Evolutionary conservation across 53 echinoderm and acorn worm genomes (phyloP), one percentile per base, ranked within the genome.

Genomic region (Holothuria scabra): DNA sequence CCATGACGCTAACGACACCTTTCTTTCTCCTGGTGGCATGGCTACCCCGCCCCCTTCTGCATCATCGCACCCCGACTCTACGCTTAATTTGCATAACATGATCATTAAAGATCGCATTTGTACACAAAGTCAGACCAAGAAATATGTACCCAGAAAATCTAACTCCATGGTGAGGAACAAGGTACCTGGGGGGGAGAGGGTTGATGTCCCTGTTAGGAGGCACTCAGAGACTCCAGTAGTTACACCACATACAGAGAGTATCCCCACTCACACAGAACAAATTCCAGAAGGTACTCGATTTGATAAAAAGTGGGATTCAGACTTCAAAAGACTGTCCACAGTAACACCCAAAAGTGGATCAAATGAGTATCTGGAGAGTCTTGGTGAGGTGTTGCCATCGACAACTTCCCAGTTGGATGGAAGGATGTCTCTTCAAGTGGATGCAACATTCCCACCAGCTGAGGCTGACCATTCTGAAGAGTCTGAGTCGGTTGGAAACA

Each of bases 31-130:
- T 57, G 56, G 57, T 57, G 78, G 78, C 58, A 57, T 56, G 32
- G 58, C 58, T 64, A 64, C 82, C 37, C 65, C 82, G 30, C 41
- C 35, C 23, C 35, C 82, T 2, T 30, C 82, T 24, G 60, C 80
- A 22, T 61, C 62, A 64, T 64, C 64, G 60, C 82, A 44, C 38
- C 65, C 82, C 46, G 82, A 81, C 64, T 61, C 62, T 38, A 81
- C 64, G 82, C 82, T 81, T 64, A 63, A 61, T 46, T 64, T 81
- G 62, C 82, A 81, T 61, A 95, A 92, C 81, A 92, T 92, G 85
- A 95, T 95, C 70, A 95, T 92, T 59, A 95, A 95, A 76, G 95
- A 95, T 69, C 88, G 81, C 30, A 91, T 91, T 62, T 87, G 90
- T 14, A 95, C 92, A 87, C 95, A 92, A 7, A 76, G 82, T 22